These are phyloP conservation scores for Rhinopithecus roxellana DNA, from an alignment of 2,113 vertebrate species.

Conservation along the genomic window DNA sequence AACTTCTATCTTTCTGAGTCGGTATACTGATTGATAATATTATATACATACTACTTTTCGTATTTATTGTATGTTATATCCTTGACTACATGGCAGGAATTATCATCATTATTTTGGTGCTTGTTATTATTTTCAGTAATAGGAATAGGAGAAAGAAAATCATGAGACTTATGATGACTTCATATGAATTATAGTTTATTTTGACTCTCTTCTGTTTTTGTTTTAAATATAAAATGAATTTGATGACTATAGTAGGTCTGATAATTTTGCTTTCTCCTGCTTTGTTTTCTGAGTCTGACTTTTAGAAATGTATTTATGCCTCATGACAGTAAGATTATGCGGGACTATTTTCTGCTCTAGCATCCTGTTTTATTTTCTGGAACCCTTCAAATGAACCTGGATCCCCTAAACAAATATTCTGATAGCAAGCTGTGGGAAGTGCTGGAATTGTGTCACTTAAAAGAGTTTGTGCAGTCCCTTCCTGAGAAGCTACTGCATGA, in stretches of 20 bases:
- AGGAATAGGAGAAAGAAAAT: not conserved
- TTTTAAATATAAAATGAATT: not conserved
- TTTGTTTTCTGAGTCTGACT: not conserved
- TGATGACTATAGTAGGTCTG: not conserved
- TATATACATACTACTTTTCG: not conserved
- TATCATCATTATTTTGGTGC: not conserved
- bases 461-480: constrained; percentile 79
- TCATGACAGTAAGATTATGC: not conserved
- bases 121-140: not conserved
- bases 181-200: not conserved
- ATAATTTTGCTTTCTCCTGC: not conserved
- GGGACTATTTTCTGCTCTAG: constrained; percentile 60
- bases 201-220: not conserved
- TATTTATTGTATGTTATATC: not conserved
- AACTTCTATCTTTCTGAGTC: not conserved
- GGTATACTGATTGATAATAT: not conserved
- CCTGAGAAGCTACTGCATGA: constrained; percentile 81
- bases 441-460: constrained; percentile 80
- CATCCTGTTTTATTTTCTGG: constrained; percentile 82
- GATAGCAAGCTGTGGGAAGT: constrained; percentile 81
- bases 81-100: not conserved
- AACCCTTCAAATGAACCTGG: constrained; percentile 80
- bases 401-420: constrained; percentile 78
- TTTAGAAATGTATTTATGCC: not conserved
- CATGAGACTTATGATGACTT: not conserved